These are phyloP conservation scores for Panzeria rudis DNA, from an alignment of 2,888 invertebrate genomes.

Conservation along the genomic window DNA sequence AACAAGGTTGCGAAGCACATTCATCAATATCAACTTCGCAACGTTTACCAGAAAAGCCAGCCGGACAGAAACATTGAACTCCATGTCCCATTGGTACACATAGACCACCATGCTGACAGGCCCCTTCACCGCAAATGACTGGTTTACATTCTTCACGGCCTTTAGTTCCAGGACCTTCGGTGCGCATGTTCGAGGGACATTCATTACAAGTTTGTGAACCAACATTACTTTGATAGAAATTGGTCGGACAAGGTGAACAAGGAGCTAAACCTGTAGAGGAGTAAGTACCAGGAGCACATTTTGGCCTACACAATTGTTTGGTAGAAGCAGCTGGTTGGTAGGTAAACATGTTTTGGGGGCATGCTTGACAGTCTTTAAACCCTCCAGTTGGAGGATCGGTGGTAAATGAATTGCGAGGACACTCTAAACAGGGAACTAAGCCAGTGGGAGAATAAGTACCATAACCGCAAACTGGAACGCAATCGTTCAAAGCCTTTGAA, in stretches of 20 bases:
- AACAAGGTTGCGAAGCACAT: slow-evolving; percentile 96
- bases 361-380: slow-evolving; percentile 96
- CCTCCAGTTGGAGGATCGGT: slow-evolving; percentile 94
- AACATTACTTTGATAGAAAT: slow-evolving; percentile 94
- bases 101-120: slow-evolving; percentile 95
- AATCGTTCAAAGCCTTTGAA: slow-evolving; percentile 93
- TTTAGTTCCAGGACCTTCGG: slow-evolving; percentile 90
- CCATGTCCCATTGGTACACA: slow-evolving; percentile 95
- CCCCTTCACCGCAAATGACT: slow-evolving; percentile 93
- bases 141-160: slow-evolving; percentile 94
- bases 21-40: slow-evolving; percentile 98
- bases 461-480: slow-evolving; percentile 96
- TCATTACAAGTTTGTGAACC: slow-evolving; percentile 94
- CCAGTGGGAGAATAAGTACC: slow-evolving; percentile 98
- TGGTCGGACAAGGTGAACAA: slow-evolving; percentile 95
- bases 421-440: slow-evolving; percentile 96
- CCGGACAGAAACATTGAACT: slow-evolving; percentile 96
- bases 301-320: slow-evolving; percentile 92
- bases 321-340: slow-evolving; percentile 95
- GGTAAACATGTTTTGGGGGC: slow-evolving; percentile 94
- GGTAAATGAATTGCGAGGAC: slow-evolving; percentile 95
- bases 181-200: slow-evolving; percentile 95
- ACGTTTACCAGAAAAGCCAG: slow-evolving; percentile 95
- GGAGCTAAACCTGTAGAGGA: slow-evolving; percentile 97
- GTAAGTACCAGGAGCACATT: slow-evolving; percentile 95